Conservation (phyloP, 2,113 vertebrate species). For the Cervus canadensis region DNA sequence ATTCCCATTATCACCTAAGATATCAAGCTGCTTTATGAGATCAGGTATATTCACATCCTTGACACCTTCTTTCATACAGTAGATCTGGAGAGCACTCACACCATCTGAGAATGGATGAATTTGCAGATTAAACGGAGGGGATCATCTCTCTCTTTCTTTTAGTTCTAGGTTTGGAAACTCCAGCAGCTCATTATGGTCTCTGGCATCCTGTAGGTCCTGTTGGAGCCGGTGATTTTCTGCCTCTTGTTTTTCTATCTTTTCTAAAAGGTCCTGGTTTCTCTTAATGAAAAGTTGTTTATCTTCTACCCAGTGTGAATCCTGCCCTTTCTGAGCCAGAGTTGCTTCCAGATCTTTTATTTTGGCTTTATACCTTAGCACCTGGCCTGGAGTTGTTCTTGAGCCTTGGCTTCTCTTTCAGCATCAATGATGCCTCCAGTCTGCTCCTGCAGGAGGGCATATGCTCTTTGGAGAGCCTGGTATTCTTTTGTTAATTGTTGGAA, state of each 20-base stretch:
- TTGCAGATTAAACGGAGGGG: conserved; percentile 96
- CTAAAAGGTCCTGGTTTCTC: too few relatives aligned
- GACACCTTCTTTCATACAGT: conserved; percentile 99
- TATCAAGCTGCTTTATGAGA: conserved; percentile 98
- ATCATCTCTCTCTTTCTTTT: conserved; percentile 96
- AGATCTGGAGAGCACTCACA: conserved; percentile 97
- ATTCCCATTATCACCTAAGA: conserved; percentile 95
- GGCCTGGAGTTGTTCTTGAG: too few relatives aligned
- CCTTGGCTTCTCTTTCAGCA: conserved; percentile 96
- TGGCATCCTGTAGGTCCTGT: conserved; percentile 95
- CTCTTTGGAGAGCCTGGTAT: conserved; percentile 97
- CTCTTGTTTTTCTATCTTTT: conserved; percentile 93
- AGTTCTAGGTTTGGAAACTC: conserved; percentile 98
- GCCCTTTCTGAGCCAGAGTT: too few relatives aligned
- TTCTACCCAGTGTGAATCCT: too few relatives aligned
- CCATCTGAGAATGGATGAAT: conserved; percentile 98
- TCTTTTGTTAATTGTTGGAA: conserved; percentile 98
- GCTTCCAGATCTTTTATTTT: too few relatives aligned
- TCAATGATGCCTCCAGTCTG: conserved; percentile 96
- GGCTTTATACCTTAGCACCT: too few relatives aligned
- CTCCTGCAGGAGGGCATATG: conserved; percentile 96
- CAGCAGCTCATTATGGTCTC: conserved; percentile 97
- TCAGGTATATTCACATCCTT: conserved; percentile 99
- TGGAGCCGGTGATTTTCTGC: conserved; percentile 87
- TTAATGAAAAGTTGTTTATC: too few relatives aligned